Percentiles rank a stretch among this genome's conserved stretches.
phyloP scores from a whole-genome alignment of 2,888 invertebrate genomes.

The Drosophila algonquin region DNA sequence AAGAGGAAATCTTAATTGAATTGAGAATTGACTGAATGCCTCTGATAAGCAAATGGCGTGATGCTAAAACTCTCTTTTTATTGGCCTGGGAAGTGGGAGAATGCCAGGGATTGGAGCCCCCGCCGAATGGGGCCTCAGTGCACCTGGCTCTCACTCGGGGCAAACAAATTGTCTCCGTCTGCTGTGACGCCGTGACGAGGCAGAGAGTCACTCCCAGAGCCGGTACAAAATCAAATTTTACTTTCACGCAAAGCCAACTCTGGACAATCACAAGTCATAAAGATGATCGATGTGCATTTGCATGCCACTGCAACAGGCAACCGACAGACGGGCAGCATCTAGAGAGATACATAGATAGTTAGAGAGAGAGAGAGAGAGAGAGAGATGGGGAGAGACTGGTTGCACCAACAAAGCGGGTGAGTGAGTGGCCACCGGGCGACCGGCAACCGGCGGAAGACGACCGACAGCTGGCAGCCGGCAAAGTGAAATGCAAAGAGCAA shows the following conservation, averaged over 20 bases:
- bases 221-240: slow-evolving; percentile 67
- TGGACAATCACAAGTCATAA: slow-evolving; percentile 68
- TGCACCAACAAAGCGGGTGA: slow-evolving; percentile 14
- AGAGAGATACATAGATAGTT: not conserved
- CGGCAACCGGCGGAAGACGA: not conserved
- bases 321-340: slow-evolving; percentile 17
- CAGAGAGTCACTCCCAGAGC: slow-evolving; percentile 42
- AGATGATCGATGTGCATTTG: slow-evolving; percentile 77
- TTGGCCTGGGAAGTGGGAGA: slow-evolving; percentile 13
- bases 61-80: slow-evolving; percentile 20
- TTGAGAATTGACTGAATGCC: slow-evolving; percentile 10
- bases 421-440: slow-evolving; percentile 24
- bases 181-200: slow-evolving; percentile 39
- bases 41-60: slow-evolving; percentile 48
- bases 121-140: not conserved
- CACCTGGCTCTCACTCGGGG: slow-evolving; percentile 58
- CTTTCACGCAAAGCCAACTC: slow-evolving; percentile 66
- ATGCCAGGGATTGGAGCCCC: slow-evolving; percentile 10
- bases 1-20: slow-evolving; percentile 16
- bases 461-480: slow-evolving; percentile 31
- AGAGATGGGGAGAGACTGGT: slow-evolving; percentile 41
- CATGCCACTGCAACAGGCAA: slow-evolving; percentile 41
- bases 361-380: not conserved
- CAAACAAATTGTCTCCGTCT: slow-evolving; percentile 49
- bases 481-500: slow-evolving; percentile 71